Conservation (phyloP, 1,140 invertebrate genomes). For the Geopemphigus sp. region DNA sequence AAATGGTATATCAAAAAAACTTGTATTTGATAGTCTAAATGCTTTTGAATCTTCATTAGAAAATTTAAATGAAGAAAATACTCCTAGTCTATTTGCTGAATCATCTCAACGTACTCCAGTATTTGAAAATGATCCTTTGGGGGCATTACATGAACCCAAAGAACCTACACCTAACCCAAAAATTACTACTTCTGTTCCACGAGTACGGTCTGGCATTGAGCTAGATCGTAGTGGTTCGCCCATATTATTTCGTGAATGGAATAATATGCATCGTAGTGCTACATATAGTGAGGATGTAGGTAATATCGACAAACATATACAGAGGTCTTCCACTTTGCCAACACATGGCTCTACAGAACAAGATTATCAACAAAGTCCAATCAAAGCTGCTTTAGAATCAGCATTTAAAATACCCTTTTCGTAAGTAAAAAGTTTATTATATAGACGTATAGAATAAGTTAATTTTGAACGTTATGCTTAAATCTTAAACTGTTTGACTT, state of each 20-base stretch:
- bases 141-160: conserved; percentile 63
- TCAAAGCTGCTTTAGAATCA: conserved; percentile 72
- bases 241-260: conserved; percentile 50
- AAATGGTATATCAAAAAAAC: conserved; percentile 45
- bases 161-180: conserved; percentile 52
- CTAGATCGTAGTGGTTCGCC: conserved; percentile 53
- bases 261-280: conserved; percentile 27
- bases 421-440: conserved; percentile 60
- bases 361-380: conserved; percentile 59
- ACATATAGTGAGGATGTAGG: conserved; percentile 44
- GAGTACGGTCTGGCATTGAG: conserved; percentile 53
- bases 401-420: conserved; percentile 78
- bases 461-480: background rate
- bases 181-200: conserved; percentile 29
- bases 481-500: background rate
- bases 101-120: conserved; percentile 67
- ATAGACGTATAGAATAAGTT: background rate
- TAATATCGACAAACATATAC: conserved; percentile 58
- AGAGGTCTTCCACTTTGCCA: conserved; percentile 80
- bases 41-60: conserved; percentile 47
- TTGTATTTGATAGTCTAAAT: conserved; percentile 35
- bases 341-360: conserved; percentile 58
- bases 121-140: conserved; percentile 86
- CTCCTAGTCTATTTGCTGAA: conserved; percentile 19
- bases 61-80: conserved; percentile 44